Evolutionary conservation across 1,140 invertebrate genomes (phyloP).

Genomic region (Galendromus occidentalis): DNA sequence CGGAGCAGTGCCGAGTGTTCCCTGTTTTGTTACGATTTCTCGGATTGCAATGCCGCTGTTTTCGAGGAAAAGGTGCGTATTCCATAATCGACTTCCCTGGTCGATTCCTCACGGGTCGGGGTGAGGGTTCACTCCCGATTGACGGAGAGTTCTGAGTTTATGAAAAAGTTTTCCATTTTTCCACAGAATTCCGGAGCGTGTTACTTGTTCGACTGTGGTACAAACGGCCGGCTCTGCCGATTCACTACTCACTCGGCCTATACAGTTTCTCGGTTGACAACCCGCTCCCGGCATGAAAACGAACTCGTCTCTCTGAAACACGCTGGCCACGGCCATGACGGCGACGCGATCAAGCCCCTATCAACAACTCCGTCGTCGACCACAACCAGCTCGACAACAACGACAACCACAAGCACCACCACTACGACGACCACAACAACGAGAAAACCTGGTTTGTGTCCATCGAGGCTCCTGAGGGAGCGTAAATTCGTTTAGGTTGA

Average conservation of each 20-base stretch:
- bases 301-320: constrained; percentile 34
- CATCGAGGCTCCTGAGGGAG: no score
- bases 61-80: constrained; percentile 63
- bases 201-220: constrained; percentile 74
- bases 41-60: constrained; percentile 68
- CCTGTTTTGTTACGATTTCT: constrained; percentile 60
- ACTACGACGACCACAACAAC: constrained; percentile 15
- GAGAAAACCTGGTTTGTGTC: constrained; percentile 14
- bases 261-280: constrained; percentile 30
- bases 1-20: constrained; percentile 49
- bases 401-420: not conserved
- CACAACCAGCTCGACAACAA: constrained; percentile 23
- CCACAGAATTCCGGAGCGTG: constrained; percentile 69
- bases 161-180: no score
- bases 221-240: constrained; percentile 69
- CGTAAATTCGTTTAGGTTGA: no score
- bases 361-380: constrained; percentile 19
- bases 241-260: constrained; percentile 71
- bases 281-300: constrained; percentile 37
- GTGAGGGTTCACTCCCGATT: constrained; percentile 14
- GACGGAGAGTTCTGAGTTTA: no score
- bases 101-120: no score
- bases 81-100: no score
- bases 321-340: constrained; percentile 52
- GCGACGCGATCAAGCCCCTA: constrained; percentile 8